Evolutionary conservation across 2,797 vertebrate species (phyloP), one percentile per base, ranked within the genome.

Genomic region (Lepus townsendii): DNA sequence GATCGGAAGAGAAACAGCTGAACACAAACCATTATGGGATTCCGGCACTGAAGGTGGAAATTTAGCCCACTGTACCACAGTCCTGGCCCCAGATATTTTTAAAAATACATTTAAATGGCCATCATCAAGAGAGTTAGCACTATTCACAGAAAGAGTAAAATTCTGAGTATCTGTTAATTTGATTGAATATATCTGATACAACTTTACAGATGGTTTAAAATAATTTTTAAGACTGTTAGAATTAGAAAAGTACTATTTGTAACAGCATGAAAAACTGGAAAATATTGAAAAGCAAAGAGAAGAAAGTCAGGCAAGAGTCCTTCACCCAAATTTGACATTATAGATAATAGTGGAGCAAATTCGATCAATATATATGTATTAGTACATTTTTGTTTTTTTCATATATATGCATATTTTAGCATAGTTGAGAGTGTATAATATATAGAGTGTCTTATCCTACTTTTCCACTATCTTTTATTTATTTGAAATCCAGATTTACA

Each of bases 281-380:
- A 65, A 68, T 93, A 68, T 24, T 85, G 68, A 65, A 83, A 90
- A 80, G 7, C 14, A 83, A 69, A 79, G 80, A 72, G 52, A 57
- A 62, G 32, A 66, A 57, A 85, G 35, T 60, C 4, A 38, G 78
- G 65, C 26, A 72, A 57, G 80, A 71, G 12, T 11, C 26, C n/a
- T 14, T 91, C 38, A 54, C 26, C n/a, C 16, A 77, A 69, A 76
- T 79, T 78, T n/a, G 19, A 82, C 24, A 24, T 13, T n/a, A 38
- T 62, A 16, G 68, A 16, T 14, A 57, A 62, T 68, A 50, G 32
- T 63, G 60, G n/a, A 66, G 9, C 30, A 88, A 69, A 60, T 52
- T 78, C 32, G 38, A 52, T 24, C 38, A 38, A 9, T 68, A 68
- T 24, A 38, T 42, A 16, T 5, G 5, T 68, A 26, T 27, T 4